phyloP scores from a whole-genome alignment of 2,888 invertebrate species.

The Dicyrtoma fusca region DNA sequence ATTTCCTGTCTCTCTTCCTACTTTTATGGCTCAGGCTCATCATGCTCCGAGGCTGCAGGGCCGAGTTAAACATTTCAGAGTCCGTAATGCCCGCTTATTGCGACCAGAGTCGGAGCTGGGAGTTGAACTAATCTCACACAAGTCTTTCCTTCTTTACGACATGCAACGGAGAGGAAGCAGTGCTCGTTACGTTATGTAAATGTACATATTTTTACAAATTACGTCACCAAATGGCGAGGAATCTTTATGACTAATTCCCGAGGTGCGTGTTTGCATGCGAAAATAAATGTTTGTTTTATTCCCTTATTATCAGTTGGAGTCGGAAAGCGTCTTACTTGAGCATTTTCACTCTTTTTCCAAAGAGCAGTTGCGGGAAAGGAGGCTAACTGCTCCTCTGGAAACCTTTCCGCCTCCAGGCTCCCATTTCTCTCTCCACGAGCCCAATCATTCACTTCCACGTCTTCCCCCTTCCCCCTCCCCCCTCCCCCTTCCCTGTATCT shows the following conservation, averaged over 20 bases:
- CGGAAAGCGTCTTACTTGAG: constrained; percentile 5
- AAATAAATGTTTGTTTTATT: constrained; percentile 25
- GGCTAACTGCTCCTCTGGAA: too few species aligned
- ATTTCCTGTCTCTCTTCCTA: not conserved
- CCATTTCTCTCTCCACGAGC: not conserved
- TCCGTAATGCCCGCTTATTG: too few species aligned
- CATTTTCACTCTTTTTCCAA: too few species aligned
- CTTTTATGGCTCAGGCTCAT: too few species aligned
- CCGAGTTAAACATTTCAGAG: too few species aligned
- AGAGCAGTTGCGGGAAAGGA: too few species aligned
- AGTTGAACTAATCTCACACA: constrained; percentile 10
- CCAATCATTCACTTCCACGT: not conserved
- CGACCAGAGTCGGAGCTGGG: not conserved
- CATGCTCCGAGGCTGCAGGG: too few species aligned
- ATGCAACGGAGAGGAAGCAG: constrained; percentile 1
- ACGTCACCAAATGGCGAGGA: constrained; percentile 6
- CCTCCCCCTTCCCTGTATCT: not conserved
- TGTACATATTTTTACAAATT: constrained; percentile 8
- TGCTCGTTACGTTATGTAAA: constrained; percentile 6
- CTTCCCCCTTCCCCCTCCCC: too few species aligned
- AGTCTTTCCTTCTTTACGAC: not conserved
- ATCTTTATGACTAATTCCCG: constrained; percentile 18
- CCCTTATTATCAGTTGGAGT: constrained; percentile 4
- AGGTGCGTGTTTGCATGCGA: constrained; percentile 30
- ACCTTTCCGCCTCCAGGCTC: not conserved